phyloP scores from a whole-genome alignment of 2,797 vertebrate genomes.

The Pantherophis vulpinus region DNA sequence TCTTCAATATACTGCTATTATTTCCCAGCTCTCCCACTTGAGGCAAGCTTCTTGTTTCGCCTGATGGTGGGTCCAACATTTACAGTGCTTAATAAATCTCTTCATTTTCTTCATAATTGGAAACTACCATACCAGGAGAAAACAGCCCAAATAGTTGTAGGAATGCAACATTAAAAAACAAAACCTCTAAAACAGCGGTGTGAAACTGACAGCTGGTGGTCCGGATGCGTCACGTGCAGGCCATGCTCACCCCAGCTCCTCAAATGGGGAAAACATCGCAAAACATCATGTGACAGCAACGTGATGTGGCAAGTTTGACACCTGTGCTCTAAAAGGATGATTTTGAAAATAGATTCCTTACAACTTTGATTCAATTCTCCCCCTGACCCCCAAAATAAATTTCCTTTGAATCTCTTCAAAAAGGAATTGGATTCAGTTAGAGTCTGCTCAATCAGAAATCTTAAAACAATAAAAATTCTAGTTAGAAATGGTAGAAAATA shows the following conservation, averaged over 20 bases:
- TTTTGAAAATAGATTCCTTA: background rate
- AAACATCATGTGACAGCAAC: no score
- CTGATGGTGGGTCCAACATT: background rate
- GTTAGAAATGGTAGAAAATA: background rate
- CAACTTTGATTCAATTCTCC: background rate
- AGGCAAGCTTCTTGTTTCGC: background rate
- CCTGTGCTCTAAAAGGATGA: background rate
- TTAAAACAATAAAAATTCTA: background rate
- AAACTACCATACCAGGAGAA: background rate
- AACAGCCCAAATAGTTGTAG: background rate
- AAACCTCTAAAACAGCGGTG: background rate
- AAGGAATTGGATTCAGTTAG: fast-evolving
- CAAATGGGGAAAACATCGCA: no score
- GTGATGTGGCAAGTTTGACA: no score
- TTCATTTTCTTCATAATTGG: background rate
- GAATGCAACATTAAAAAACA: background rate
- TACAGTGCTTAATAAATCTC: background rate
- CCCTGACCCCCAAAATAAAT: background rate
- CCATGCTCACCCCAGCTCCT: no score
- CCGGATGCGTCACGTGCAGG: no score
- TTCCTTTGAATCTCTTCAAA: conserved; percentile 18
- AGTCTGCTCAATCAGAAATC: background rate
- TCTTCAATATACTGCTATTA: background rate
- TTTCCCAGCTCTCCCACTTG: background rate
- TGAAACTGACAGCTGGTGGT: no score